A percentile compares a stretch with the other conserved stretches of the same genome.
Evolutionary conservation across 2,888 invertebrate genomes (phyloP).

Genomic region (Heliconius ismenius): DNA sequence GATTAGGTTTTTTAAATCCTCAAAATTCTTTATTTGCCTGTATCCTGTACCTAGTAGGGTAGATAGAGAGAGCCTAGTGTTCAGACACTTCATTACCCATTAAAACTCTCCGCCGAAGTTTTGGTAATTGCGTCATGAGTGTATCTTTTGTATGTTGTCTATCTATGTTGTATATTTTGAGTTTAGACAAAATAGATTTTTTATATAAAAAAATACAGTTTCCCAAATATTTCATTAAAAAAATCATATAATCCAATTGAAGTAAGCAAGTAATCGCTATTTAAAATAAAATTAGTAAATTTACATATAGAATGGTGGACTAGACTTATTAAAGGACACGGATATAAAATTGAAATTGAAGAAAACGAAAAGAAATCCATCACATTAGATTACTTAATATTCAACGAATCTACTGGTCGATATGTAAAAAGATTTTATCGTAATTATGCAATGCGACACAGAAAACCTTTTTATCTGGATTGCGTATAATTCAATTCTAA

Average conservation of each 20-base stretch:
- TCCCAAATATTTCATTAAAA: too few species aligned
- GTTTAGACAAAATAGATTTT: not conserved
- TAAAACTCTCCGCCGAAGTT: too few species aligned
- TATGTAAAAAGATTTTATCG: constrained; percentile 42
- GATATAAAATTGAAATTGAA: not conserved
- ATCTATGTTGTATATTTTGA: not conserved
- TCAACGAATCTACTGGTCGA: constrained; percentile 29
- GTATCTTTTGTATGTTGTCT: too few species aligned
- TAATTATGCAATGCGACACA: constrained; percentile 63
- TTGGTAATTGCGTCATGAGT: too few species aligned
- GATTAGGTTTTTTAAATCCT: not conserved
- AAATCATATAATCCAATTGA: not conserved
- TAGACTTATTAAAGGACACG: not conserved
- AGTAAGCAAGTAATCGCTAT: not conserved
- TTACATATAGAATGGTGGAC: not conserved
- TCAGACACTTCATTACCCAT: too few species aligned
- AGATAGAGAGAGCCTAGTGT: too few species aligned
- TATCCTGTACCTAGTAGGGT: too few species aligned
- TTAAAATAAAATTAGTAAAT: not conserved
- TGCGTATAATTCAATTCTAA: constrained; percentile 55
- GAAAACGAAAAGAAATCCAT: not conserved
- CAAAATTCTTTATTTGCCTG: not conserved
- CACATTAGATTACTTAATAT: constrained; percentile 31
- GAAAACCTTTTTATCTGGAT: constrained; percentile 65
- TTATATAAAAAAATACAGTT: too few species aligned